phyloP scores from a whole-genome alignment of 1,140 invertebrate genomes.

The Bombus superbus region DNA sequence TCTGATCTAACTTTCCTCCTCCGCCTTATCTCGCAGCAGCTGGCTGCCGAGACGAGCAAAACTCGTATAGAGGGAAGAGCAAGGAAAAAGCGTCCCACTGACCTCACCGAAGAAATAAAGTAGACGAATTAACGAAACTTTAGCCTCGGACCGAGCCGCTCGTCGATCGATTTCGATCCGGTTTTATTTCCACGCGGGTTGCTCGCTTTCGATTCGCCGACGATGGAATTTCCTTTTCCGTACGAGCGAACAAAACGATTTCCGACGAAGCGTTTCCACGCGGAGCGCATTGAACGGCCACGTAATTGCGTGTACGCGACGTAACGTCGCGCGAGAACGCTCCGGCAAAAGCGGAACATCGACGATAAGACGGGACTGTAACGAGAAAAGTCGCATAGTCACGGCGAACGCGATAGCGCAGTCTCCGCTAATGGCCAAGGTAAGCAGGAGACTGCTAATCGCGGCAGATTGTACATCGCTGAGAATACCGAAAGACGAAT shows the following conservation, averaged over 20 bases:
- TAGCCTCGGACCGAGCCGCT: too few relatives aligned
- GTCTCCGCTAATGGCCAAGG: not conserved
- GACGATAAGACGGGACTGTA: constrained; percentile 3
- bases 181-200: not conserved
- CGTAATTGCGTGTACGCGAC: not conserved
- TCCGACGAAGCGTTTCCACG: not conserved
- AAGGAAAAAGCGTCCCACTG: too few relatives aligned
- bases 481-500: too few relatives aligned
- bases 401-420: not conserved
- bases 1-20: too few relatives aligned
- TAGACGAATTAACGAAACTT: not conserved
- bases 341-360: not conserved
- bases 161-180: not conserved
- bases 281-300: too few relatives aligned
- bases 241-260: not conserved
- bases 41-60: too few relatives aligned
- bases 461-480: too few relatives aligned
- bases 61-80: too few relatives aligned
- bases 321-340: not conserved
- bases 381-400: constrained; percentile 15
- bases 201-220: not conserved
- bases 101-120: too few relatives aligned
- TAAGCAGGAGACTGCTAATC: not conserved
- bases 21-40: too few relatives aligned
- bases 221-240: not conserved